Conservation (phyloP, 2,797 vertebrate genomes). For the Meda fulgida region DNA sequence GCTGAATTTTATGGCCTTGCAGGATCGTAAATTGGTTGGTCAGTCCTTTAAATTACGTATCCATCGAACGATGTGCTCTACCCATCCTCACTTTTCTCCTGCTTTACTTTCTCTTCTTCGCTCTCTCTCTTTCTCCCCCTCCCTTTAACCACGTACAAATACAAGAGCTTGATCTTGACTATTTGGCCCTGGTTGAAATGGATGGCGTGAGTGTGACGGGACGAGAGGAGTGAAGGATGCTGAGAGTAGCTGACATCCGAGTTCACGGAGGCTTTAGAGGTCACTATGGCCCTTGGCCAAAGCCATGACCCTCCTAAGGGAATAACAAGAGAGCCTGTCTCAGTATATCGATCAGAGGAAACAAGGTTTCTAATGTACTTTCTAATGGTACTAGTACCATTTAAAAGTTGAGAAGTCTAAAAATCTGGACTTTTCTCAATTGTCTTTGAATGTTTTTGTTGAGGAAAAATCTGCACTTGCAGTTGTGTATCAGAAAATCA, state of each 20-base stretch:
- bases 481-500: not conserved
- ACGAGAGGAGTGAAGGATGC: not conserved
- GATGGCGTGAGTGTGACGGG: slow-evolving; percentile 22
- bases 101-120: slow-evolving; percentile 18
- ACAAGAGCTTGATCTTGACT: slow-evolving; percentile 18
- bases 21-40: slow-evolving; percentile 86
- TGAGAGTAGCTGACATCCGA: slow-evolving; percentile 12
- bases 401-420: not conserved
- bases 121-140: not conserved
- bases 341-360: slow-evolving; percentile 30
- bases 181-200: slow-evolving; percentile 38
- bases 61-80: slow-evolving; percentile 68
- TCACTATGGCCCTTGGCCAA: slow-evolving; percentile 30
- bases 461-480: slow-evolving; percentile 3
- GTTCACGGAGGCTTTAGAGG: slow-evolving; percentile 28
- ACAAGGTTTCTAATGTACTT: too few relatives aligned
- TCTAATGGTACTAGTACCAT: too few relatives aligned
- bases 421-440: not conserved
- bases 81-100: slow-evolving; percentile 12
- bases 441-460: slow-evolving; percentile 7
- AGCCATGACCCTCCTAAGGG: slow-evolving; percentile 18
- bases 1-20: slow-evolving; percentile 85
- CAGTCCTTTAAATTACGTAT: slow-evolving; percentile 87
- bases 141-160: slow-evolving; percentile 11
- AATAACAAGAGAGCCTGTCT: slow-evolving; percentile 38